phyloP scores from a whole-genome alignment of 2,113 vertebrate genomes.

The Propithecus coquereli region DNA sequence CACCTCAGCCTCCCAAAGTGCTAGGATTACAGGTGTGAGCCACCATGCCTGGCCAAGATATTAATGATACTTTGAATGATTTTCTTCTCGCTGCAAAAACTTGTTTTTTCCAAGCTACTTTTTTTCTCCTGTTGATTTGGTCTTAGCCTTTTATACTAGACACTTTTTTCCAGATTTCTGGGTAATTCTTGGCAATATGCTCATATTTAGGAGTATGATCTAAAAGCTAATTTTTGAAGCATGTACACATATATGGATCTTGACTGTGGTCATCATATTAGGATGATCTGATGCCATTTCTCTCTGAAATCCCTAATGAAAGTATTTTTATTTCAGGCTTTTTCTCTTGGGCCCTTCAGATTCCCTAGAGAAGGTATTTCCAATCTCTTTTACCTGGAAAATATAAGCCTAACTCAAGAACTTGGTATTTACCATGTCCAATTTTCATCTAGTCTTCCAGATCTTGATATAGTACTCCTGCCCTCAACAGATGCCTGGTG shows the following conservation, averaged over 20 bases:
- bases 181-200: not conserved
- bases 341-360: not conserved
- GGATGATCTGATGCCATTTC: not conserved
- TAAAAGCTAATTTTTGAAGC: not conserved
- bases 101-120: not conserved
- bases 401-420: not conserved
- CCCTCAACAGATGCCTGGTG: not conserved
- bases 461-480: not conserved
- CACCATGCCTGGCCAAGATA: not conserved
- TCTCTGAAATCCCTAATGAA: not conserved
- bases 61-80: not conserved
- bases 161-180: not conserved
- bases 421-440: not conserved
- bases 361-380: not conserved
- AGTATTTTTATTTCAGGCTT: not conserved
- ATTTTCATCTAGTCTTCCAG: not conserved
- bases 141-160: not conserved
- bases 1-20: too few relatives aligned
- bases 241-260: not conserved
- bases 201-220: not conserved
- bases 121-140: not conserved
- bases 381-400: not conserved
- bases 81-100: not conserved
- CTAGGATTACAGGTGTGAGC: too few relatives aligned
- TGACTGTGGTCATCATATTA: not conserved